Base-by-base conservation (phyloP, 2,888 invertebrate species). In the Phasia obesa region DNA sequence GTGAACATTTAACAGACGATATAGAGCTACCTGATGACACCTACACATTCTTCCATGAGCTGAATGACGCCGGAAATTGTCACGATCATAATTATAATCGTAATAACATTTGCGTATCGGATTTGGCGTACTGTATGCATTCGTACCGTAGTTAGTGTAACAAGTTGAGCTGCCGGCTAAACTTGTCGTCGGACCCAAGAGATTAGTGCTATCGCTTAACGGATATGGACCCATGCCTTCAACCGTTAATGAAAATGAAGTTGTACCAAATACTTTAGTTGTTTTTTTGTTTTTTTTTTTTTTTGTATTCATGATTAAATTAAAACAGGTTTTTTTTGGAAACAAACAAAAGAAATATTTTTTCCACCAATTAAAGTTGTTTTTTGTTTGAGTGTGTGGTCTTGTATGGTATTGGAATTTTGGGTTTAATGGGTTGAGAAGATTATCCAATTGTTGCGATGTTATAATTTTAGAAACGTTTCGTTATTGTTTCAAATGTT, bases 181-280 rank as follows among this genome's bases (percentile, higher is more conserved):
- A 87, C 88, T 89, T 85, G 88, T 88, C 83, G 87, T 89, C 87
- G 91, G 91, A 86, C 91, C 90, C 91, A 92, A 88, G 67, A 92
- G 91, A 87, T 92, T 92, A 85, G 91, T 90, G 90, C 91, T 91
- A 89, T 92, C 91, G 87, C 90, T 90, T 87, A 91, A 89, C 84
- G 92, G 92, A 89, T 91, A 92, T 86, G 91, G 91, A 88, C 91
- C 91, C 91, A 91, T 91, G 89, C 92, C 91, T 91, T 91, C 92
- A 91, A 91, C 91, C 90, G 91, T 90, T 88, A 91, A 91, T 87
- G 91, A 91, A 87, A 91, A 91, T 90, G 91, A 91, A 88, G 91
- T 91, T 87, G 90, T 91, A 88, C 91, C 91, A 90, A 91, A 91
- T 86, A 91, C 91, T 91, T 91, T 87, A 88, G 87, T 88, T 87